Conservation (phyloP, 2,113 vertebrate species). For the Pelvicachromis taeniatus region DNA sequence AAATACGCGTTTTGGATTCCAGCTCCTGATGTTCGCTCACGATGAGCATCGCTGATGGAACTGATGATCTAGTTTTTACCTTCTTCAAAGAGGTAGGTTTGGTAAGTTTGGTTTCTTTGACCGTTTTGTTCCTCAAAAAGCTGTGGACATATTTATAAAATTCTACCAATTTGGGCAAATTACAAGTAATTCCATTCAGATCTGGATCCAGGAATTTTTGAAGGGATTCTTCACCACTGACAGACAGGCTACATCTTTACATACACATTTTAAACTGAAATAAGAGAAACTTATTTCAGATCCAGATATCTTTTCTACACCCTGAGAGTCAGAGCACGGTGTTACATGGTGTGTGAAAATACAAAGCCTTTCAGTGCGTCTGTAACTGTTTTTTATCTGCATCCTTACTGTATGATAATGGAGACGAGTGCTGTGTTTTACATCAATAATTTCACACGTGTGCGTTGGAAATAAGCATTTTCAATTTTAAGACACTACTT, state of each 20-base stretch:
- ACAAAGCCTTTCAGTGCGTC: not conserved
- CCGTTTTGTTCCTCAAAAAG: not conserved
- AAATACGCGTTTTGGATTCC: not conserved
- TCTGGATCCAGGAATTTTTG: not conserved
- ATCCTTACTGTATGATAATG: slow-evolving; percentile 36
- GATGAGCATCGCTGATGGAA: not conserved
- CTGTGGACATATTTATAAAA: not conserved
- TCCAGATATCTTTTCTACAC: not conserved
- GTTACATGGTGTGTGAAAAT: not conserved
- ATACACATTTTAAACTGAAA: not conserved
- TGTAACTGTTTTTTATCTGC: slow-evolving; percentile 12
- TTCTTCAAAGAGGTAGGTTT: not conserved
- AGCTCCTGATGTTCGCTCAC: not conserved
- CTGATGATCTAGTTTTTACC: not conserved
- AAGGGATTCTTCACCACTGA: not conserved
- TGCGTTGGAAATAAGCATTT: slow-evolving; percentile 48
- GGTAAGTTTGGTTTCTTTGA: not conserved
- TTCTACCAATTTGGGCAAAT: not conserved
- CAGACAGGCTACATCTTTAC: not conserved
- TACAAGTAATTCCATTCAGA: not conserved
- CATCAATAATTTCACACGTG: slow-evolving; percentile 61
- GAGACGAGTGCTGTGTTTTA: slow-evolving; percentile 19
- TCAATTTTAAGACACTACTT: slow-evolving; percentile 49
- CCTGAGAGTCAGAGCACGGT: not conserved
- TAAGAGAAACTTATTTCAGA: not conserved